These are phyloP conservation scores for Hydropsyche tenuis DNA, from an alignment of 1,140 invertebrate species.

Conservation along the genomic window DNA sequence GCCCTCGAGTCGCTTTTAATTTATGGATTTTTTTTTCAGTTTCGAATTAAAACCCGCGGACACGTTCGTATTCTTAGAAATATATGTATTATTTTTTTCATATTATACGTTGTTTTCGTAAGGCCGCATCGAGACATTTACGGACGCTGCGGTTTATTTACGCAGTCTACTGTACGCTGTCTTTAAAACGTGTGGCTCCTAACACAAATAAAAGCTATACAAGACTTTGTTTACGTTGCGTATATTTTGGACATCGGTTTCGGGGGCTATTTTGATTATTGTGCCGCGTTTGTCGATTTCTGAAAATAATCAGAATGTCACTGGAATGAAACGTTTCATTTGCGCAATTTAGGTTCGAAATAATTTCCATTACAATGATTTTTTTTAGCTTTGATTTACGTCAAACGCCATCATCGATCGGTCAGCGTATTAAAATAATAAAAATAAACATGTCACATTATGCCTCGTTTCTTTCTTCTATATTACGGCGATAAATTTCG, in stretches of 20 bases:
- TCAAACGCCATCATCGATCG: not conserved
- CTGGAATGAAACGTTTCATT: too few species aligned
- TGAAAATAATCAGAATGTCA: constrained; percentile 15
- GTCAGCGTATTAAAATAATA: not conserved
- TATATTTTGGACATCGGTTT: constrained; percentile 12
- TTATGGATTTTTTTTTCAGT: too few species aligned
- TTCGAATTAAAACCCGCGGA: too few species aligned
- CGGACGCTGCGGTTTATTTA: constrained; percentile 16
- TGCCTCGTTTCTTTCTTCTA: too few species aligned
- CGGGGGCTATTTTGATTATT: not conserved
- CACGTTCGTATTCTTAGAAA: too few species aligned
- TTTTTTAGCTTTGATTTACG: too few species aligned
- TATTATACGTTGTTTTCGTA: not conserved
- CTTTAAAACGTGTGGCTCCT: not conserved
- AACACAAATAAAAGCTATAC: constrained; percentile 16
- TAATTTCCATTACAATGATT: too few species aligned
- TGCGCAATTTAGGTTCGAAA: too few species aligned
- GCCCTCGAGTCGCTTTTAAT: not conserved
- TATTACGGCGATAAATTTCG: not conserved
- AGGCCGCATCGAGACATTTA: too few species aligned
- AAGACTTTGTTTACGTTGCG: not conserved
- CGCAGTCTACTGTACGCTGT: constrained; percentile 2
- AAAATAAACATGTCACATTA: not conserved
- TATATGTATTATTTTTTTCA: not conserved
- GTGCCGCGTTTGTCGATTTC: not conserved